Evolutionary conservation across 2,797 vertebrate genomes (phyloP), one percentile per base, ranked within the genome.

Genomic region (Poeciliopsis turneri): DNA sequence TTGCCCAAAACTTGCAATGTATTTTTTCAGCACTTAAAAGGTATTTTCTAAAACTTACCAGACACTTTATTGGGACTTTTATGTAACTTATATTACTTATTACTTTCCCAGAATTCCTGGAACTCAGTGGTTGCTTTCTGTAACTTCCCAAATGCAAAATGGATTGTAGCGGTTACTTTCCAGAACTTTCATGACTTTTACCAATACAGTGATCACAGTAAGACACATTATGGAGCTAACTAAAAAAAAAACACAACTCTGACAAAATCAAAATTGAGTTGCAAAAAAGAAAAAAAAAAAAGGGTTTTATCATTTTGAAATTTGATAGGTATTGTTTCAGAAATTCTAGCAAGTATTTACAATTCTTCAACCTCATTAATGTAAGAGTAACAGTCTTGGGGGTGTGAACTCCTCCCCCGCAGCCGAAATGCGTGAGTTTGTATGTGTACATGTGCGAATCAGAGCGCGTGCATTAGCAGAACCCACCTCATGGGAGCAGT

Each of bases 401-500:
- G 9, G 41, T 28, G 39, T 11, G n/a, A 76, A 28, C n/a, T 57
- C 23, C 49, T 68, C 49, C 59, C 43, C 28, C 25, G 18, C 4
- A 41, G 4, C 7, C 13, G 6, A 66, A 66, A 66, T 46, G 20
- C 13, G 25, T 43, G 68, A 0, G 51, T 0, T 64, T 3, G 13
- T 20, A 46, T 66, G 53, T 28, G 77, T 71, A 73, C 28, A 16
- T 79, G 57, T 30, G 57, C n/a, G 69, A 70, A n/a, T 43, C 33
- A 36, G 49, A n/a, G 46, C 11, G 81, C 82, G 79, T 74, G 72
- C 87, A 79, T 89, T 85, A 77, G 84, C 57, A 33, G 70, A 76
- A 41, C 51, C 78, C 79, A 78, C 87, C 78, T 87, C 66, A 0
- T 57, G 87, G 87, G 91, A 92, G 83, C 82, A 43, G 84, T 83